These are phyloP conservation scores for Ormia ochracea DNA, from an alignment of 2,888 invertebrate genomes.

Conservation along the genomic window DNA sequence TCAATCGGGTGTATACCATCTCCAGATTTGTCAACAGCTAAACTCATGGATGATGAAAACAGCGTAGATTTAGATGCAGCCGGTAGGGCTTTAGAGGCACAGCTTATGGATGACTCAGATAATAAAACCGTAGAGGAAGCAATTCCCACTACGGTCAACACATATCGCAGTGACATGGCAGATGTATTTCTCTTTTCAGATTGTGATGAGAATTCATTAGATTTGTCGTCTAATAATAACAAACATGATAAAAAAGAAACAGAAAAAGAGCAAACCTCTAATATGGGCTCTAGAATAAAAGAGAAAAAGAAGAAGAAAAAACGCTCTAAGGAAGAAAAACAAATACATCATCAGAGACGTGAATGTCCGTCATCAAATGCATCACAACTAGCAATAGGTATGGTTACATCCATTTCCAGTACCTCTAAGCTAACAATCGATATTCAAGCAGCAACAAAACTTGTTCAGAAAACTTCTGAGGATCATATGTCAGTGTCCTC, in stretches of 20 bases:
- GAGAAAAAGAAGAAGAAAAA: slow-evolving; percentile 92
- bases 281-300: slow-evolving; percentile 77
- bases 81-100: slow-evolving; percentile 88
- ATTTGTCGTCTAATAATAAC: slow-evolving; percentile 66
- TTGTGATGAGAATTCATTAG: slow-evolving; percentile 79
- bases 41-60: slow-evolving; percentile 81
- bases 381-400: slow-evolving; percentile 42
- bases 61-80: slow-evolving; percentile 89
- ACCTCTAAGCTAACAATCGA: slow-evolving; percentile 71
- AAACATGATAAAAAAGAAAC: slow-evolving; percentile 66
- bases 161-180: slow-evolving; percentile 76
- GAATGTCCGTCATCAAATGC: slow-evolving; percentile 64
- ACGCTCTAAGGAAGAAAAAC: slow-evolving; percentile 87
- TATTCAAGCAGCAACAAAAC: slow-evolving; percentile 67
- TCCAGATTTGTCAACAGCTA: slow-evolving; percentile 45
- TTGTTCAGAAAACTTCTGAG: slow-evolving; percentile 67
- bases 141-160: slow-evolving; percentile 74
- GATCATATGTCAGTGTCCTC: slow-evolving; percentile 68
- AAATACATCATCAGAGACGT: slow-evolving; percentile 79
- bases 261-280: slow-evolving; percentile 55
- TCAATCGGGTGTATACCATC: slow-evolving; percentile 48
- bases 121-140: slow-evolving; percentile 77
- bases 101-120: slow-evolving; percentile 84
- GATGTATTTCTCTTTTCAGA: slow-evolving; percentile 81
- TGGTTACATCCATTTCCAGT: slow-evolving; percentile 19